These are phyloP conservation scores for Lutraria rhynchaena DNA, from an alignment of 1,140 invertebrate genomes.

Conservation along the genomic window DNA sequence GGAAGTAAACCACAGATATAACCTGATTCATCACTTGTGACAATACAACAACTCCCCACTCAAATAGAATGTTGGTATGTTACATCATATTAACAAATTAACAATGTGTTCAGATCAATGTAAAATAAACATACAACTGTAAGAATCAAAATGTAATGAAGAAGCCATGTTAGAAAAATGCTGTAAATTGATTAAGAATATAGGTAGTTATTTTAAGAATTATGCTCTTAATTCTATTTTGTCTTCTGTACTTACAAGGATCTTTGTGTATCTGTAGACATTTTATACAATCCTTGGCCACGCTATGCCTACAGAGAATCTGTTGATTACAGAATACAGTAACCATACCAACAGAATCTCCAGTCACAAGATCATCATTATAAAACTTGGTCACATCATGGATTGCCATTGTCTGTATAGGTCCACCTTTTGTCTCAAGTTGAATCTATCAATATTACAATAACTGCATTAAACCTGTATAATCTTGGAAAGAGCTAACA, in stretches of 20 bases:
- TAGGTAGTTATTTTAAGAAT: not conserved
- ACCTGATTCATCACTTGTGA: constrained; percentile 72
- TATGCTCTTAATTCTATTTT: not conserved
- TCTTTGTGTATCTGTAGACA: constrained; percentile 71
- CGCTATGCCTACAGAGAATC: constrained; percentile 73
- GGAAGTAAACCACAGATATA: constrained; percentile 70
- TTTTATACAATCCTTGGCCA: constrained; percentile 69
- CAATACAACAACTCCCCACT: constrained; percentile 69
- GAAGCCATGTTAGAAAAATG: not conserved
- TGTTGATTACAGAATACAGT: constrained; percentile 78
- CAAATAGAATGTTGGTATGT: too few relatives aligned
- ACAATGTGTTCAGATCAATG: too few relatives aligned
- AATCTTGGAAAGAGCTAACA: too few relatives aligned
- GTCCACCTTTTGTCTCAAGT: constrained; percentile 78
- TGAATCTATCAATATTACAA: too few relatives aligned
- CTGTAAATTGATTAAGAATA: not conserved
- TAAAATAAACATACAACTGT: too few relatives aligned
- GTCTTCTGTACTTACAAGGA: constrained; percentile 68
- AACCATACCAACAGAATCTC: constrained; percentile 73
- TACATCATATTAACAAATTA: too few relatives aligned
- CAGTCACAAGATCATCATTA: constrained; percentile 75
- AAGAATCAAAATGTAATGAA: too few relatives aligned
- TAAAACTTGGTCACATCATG: constrained; percentile 77
- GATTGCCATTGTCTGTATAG: constrained; percentile 73
- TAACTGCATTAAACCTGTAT: too few relatives aligned